Conservation (phyloP, 1,140 invertebrate genomes). For the Drosophila chauvacae region DNA sequence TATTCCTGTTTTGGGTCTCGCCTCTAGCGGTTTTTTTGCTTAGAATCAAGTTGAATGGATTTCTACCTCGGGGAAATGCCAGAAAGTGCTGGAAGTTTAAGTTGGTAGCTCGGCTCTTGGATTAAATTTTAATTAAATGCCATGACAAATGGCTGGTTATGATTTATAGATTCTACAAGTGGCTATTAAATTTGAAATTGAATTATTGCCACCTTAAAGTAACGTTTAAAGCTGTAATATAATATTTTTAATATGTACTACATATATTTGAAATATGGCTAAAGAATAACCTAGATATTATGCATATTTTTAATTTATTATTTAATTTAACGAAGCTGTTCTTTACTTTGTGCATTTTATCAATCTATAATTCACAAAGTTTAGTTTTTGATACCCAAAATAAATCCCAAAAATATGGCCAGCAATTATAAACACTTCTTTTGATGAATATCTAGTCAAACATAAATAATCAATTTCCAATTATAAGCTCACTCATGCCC, state of each 20-base stretch:
- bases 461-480: neutral
- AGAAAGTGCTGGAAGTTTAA: neutral
- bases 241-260: no score
- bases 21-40: slow-evolving; percentile 1
- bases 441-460: neutral
- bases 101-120: neutral
- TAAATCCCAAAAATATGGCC: no score
- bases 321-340: no score
- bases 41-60: neutral
- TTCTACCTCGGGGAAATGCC: neutral
- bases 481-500: neutral
- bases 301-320: neutral
- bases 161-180: slow-evolving; percentile 1
- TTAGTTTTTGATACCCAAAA: no score
- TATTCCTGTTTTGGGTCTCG: slow-evolving; percentile 18
- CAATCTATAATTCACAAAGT: neutral
- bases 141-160: neutral
- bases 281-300: neutral
- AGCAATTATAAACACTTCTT: neutral
- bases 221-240: neutral
- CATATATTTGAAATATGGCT: no score
- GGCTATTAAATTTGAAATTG: neutral
- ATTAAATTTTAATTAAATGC: slow-evolving; percentile 13
- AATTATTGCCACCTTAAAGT: slow-evolving; percentile 5
- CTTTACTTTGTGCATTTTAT: neutral